Evolutionary conservation across 2,888 invertebrate genomes (phyloP), one percentile per base, ranked within the genome.

Genomic region (Hyles lineata): DNA sequence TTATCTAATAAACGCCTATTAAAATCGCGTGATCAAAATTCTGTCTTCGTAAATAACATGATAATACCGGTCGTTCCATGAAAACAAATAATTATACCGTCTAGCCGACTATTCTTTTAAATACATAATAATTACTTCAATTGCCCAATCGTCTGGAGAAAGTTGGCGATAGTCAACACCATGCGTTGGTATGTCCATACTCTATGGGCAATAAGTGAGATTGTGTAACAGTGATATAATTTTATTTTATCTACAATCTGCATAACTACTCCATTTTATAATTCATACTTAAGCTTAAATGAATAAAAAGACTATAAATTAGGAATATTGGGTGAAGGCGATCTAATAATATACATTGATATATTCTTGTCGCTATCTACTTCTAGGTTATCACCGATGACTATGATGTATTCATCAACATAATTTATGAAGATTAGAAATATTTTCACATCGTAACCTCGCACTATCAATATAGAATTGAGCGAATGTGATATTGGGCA

Each of bases 101-200:
- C 67, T 23, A 67, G 50, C 11, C 43, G 11, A 2, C 43, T 23
- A 50, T 43, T 50, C 23, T 67, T 50, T 50, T 67, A 67, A 50
- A 43, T 23, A 43, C 2, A 50, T 67, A 60, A 60, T 60, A 67
- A 50, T 50, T 67, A 23, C 21, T 43, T 23, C 21, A 50, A 67
- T 67, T 67, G 50, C 67, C 67, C 67, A 67, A 50, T 67, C 50
- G 23, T 67, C 23, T 23, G 50, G 67, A 67, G 67, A 50, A 67
- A 67, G 67, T 67, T 43, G 43, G 23, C 7, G 17, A 7, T 21
- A 23, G 67, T 50, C 67, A 50, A 19, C 43, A 67, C 43, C 23
- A 23, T 50, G 15, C 5, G 43, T 50, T 6, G 17, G 23, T 50
- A 23, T 67, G 6, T 23, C 23, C 23, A 55, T 29, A 29, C 29